These are phyloP conservation scores for Eulemur albifrons DNA, from an alignment of 2,797 vertebrate genomes.

Conservation along the genomic window DNA sequence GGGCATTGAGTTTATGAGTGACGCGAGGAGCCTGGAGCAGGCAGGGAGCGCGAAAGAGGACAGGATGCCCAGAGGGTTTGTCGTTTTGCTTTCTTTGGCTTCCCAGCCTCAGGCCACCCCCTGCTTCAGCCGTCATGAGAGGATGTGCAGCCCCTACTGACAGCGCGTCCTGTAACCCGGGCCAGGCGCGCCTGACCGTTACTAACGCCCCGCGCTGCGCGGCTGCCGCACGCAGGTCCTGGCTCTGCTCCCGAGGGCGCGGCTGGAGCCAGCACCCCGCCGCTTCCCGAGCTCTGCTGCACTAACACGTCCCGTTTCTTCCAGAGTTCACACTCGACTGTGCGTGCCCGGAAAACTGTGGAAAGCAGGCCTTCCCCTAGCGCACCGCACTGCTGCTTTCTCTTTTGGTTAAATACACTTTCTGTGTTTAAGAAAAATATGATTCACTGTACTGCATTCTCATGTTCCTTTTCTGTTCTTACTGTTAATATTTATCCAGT, in stretches of 20 bases:
- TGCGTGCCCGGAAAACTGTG: not conserved
- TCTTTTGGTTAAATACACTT: conserved; percentile 37
- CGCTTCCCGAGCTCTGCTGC: conserved; percentile 75
- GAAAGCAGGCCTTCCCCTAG: not conserved
- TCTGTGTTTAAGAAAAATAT: conserved; percentile 36
- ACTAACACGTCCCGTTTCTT: conserved; percentile 75
- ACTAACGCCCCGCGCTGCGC: conserved; percentile 76
- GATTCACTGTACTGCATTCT: conserved; percentile 35
- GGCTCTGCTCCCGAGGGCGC: conserved; percentile 63
- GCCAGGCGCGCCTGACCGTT: conserved; percentile 56
- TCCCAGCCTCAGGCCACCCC: conserved; percentile 78
- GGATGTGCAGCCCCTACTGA: conserved; percentile 58
- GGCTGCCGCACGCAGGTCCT: conserved; percentile 48
- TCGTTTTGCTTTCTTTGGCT: conserved; percentile 79
- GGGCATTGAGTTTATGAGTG: conserved; percentile 90
- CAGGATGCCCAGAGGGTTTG: conserved; percentile 86
- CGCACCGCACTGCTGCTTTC: conserved; percentile 46
- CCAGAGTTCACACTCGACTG: conserved; percentile 52
- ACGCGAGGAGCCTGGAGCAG: conserved; percentile 83
- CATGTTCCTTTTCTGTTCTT: conserved; percentile 65
- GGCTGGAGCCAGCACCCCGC: conserved; percentile 61
- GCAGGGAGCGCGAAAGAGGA: conserved; percentile 84
- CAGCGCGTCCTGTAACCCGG: conserved; percentile 62
- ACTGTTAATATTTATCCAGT: conserved; percentile 37
- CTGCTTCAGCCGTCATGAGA: conserved; percentile 76